Evolutionary conservation across 2,888 invertebrate genomes (phyloP).

Genomic region (Diadegma fenestrale): DNA sequence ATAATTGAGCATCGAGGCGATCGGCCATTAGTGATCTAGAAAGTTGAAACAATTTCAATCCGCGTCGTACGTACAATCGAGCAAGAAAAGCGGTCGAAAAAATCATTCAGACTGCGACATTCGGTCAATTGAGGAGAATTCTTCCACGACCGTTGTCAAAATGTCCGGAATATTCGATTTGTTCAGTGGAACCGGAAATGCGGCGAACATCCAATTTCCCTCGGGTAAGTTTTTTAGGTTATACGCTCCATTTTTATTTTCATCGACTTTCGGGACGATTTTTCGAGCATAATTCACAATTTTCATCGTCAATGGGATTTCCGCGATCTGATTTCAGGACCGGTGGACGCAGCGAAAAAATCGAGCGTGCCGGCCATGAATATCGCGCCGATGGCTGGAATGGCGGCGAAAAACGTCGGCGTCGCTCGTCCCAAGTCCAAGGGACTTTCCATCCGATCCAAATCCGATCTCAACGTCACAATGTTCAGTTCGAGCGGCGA

Average conservation of each 20-base stretch:
- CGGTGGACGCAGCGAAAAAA: constrained; percentile 19
- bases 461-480: constrained; percentile 52
- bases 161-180: constrained; percentile 66
- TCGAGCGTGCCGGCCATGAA: constrained; percentile 12
- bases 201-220: constrained; percentile 24
- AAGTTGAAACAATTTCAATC: constrained; percentile 3
- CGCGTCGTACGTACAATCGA: background rate
- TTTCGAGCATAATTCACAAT: background rate
- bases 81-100: background rate
- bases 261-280: background rate
- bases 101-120: background rate
- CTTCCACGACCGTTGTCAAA: constrained; percentile 9
- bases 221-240: constrained; percentile 45
- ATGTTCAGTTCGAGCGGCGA: background rate
- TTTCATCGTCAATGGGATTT: background rate
- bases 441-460: constrained; percentile 61
- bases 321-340: constrained; percentile 31
- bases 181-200: constrained; percentile 45
- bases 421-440: constrained; percentile 49
- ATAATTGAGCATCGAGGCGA: background rate
- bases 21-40: background rate
- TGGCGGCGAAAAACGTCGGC: constrained; percentile 38
- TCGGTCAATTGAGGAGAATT: background rate
- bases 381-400: constrained; percentile 2
- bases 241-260: background rate